Conservation (phyloP, 2,888 invertebrate genomes). For the Phaedon cochleariae region DNA sequence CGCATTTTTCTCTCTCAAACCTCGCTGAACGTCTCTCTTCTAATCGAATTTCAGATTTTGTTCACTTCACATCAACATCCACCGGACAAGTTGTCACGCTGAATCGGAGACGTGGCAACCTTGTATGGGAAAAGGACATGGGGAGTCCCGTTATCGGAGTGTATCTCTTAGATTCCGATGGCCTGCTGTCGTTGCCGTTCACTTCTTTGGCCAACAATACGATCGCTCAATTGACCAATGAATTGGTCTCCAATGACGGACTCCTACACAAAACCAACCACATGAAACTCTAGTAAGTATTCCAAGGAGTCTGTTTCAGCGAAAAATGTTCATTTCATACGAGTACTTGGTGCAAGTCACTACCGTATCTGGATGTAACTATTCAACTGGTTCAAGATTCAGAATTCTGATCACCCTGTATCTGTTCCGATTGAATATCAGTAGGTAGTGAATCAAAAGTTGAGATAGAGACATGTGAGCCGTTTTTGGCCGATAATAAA, state of each 20-base stretch:
- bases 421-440: too few relatives aligned
- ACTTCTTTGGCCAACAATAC: conserved; percentile 90
- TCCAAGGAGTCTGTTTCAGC: too few relatives aligned
- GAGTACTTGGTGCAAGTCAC: too few relatives aligned
- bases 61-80: conserved; percentile 91
- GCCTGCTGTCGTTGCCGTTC: conserved; percentile 85
- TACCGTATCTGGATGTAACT: too few relatives aligned
- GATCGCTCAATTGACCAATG: conserved; percentile 67
- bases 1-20: too few relatives aligned
- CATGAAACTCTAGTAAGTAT: conserved; percentile 65
- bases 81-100: conserved; percentile 87
- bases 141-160: conserved; percentile 91
- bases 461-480: too few relatives aligned
- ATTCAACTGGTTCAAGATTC: too few relatives aligned
- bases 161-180: conserved; percentile 79
- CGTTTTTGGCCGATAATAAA: too few relatives aligned
- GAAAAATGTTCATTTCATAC: too few relatives aligned
- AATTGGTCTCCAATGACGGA: conserved; percentile 56
- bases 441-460: too few relatives aligned
- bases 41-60: conserved; percentile 76
- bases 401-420: too few relatives aligned
- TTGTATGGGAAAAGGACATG: conserved; percentile 88
- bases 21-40: too few relatives aligned
- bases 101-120: conserved; percentile 80
- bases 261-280: conserved; percentile 61